phyloP scores from a whole-genome alignment of 64 coral and sea anemone species.

The Actinia tenebrosa region DNA sequence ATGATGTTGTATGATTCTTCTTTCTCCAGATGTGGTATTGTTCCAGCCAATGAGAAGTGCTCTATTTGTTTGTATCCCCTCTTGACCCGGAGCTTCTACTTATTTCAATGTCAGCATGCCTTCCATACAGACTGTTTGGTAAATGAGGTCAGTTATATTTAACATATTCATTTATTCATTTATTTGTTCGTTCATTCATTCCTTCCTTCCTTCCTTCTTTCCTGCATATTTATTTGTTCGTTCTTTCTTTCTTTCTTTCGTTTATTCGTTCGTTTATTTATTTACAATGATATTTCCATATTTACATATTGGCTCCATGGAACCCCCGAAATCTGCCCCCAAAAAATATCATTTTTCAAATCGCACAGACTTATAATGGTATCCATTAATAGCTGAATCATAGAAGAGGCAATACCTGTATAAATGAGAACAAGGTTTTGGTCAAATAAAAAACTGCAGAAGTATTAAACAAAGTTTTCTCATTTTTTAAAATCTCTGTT shows the following conservation, averaged over 20 bases:
- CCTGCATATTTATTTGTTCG: too few relatives aligned
- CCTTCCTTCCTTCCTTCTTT: too few relatives aligned
- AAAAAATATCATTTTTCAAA: too few relatives aligned
- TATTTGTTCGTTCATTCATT: too few relatives aligned
- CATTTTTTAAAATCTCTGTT: not conserved
- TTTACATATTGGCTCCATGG: too few relatives aligned
- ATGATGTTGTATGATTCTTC: not conserved
- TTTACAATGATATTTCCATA: too few relatives aligned
- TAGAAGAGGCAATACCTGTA: too few relatives aligned
- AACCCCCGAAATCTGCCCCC: too few relatives aligned
- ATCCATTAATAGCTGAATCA: too few relatives aligned
- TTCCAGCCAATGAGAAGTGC: conserved; percentile 83
- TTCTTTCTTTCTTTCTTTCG: too few relatives aligned
- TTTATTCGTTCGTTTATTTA: too few relatives aligned
- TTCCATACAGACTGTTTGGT: conserved; percentile 92
- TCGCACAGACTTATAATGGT: conserved; percentile 61
- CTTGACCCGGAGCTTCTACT: conserved; percentile 87
- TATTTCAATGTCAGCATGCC: conserved; percentile 84
- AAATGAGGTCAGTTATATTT: conserved; percentile 45
- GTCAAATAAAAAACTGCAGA: too few relatives aligned
- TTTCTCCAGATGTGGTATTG: conserved; percentile 61
- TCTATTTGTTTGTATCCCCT: conserved; percentile 83
- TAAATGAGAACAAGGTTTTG: conserved; percentile 32
- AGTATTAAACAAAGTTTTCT: not conserved
- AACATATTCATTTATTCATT: not conserved